Conservation (phyloP, 1,140 invertebrate species). For the Penaeus indicus region DNA sequence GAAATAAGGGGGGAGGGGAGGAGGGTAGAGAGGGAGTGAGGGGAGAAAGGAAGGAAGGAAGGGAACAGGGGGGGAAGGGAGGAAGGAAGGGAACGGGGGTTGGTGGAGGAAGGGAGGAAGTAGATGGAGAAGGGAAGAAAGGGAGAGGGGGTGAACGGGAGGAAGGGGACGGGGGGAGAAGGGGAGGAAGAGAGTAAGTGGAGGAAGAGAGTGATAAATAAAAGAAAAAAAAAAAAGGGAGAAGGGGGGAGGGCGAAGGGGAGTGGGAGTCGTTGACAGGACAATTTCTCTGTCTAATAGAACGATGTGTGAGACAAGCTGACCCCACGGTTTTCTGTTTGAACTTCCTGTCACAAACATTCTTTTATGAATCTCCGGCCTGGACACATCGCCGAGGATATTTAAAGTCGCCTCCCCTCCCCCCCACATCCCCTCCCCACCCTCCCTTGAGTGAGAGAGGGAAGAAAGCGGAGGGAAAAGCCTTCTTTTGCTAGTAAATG, state of each 20-base stretch:
- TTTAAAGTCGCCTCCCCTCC: too few relatives aligned
- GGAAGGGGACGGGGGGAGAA: background rate
- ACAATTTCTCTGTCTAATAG: slow-evolving; percentile 13
- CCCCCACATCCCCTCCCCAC: too few relatives aligned
- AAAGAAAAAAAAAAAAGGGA: background rate
- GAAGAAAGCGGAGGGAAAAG: too few relatives aligned
- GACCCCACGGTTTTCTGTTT: too few relatives aligned
- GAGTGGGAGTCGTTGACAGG: slow-evolving; percentile 1
- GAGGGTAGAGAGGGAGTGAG: slow-evolving; percentile 1
- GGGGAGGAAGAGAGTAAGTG: background rate
- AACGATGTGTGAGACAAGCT: background rate
- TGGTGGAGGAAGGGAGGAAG: slow-evolving; percentile 20
- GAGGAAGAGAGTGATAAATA: background rate
- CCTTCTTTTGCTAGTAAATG: too few relatives aligned
- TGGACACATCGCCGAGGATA: too few relatives aligned
- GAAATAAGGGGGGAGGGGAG: background rate
- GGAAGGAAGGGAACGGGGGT: background rate
- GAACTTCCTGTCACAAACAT: too few relatives aligned
- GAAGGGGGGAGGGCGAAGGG: background rate
- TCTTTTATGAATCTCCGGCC: too few relatives aligned
- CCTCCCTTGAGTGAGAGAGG: too few relatives aligned
- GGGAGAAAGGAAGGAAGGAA: background rate
- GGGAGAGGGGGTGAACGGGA: background rate
- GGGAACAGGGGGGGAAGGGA: background rate
- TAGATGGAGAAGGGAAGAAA: slow-evolving; percentile 13